Percentiles rank a stretch among this genome's conserved stretches.
phyloP scores from a whole-genome alignment of 2,797 vertebrate genomes.

The Sebastes paucispinis region DNA sequence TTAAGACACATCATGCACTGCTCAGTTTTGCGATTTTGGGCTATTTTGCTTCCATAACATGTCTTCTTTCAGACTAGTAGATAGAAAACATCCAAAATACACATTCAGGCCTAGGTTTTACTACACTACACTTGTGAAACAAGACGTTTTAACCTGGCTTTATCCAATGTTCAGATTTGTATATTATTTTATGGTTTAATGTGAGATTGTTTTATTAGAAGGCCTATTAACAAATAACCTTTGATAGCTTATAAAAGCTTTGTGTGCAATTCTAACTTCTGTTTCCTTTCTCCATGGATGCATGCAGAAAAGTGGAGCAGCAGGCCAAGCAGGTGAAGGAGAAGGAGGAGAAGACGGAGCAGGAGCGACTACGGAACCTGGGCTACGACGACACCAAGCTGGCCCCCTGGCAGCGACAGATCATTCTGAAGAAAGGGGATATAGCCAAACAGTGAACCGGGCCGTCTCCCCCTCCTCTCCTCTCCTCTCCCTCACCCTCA shows the following conservation, averaged over 20 bases:
- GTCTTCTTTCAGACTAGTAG: too few species aligned
- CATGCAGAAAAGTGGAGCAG: constrained; percentile 88
- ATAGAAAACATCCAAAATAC: too few species aligned
- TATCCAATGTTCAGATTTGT: too few species aligned
- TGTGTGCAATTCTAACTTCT: neutral
- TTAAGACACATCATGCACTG: too few species aligned
- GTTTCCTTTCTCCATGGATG: neutral
- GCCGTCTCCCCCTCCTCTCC: neutral
- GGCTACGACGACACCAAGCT: constrained; percentile 97
- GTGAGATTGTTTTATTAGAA: neutral
- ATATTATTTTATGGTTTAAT: neutral
- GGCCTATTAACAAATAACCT: neutral
- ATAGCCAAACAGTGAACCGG: constrained; percentile 89
- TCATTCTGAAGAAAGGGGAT: constrained; percentile 98
- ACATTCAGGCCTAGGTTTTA: too few species aligned
- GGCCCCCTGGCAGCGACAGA: constrained; percentile 97
- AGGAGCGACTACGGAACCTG: constrained; percentile 92
- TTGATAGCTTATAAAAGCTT: neutral
- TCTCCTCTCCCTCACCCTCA: too few species aligned
- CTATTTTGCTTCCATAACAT: too few species aligned
- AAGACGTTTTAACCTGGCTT: too few species aligned
- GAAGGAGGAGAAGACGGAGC: constrained; percentile 89
- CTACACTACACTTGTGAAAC: too few species aligned
- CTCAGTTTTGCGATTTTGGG: too few species aligned
- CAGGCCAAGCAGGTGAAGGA: constrained; percentile 85